Evolutionary conservation across 1,140 invertebrate species (phyloP), one percentile per base, ranked within the genome.

Genomic region (Psix sp.): DNA sequence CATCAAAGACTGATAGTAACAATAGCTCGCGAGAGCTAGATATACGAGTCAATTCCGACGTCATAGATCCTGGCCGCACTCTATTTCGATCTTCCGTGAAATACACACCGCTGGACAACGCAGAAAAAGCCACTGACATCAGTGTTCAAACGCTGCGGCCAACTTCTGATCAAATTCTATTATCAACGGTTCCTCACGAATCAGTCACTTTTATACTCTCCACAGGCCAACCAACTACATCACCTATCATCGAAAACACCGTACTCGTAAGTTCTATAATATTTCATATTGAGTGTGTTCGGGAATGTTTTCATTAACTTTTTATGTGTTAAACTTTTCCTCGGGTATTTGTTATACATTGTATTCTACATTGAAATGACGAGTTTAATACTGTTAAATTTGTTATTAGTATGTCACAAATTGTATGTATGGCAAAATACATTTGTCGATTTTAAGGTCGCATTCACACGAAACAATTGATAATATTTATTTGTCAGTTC

Each of bases 101-200:
- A 29, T 14, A 21, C n/a, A 15, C 29, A 63, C 21, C 11, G 52
- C 5, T 38, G 17, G 39, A 48, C 26, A 33, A 21, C 40, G 33
- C 7, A 5, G 17, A 26, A 21, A 38, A 52, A 42, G 7, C 9
- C 36, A 11, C 20, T 16, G 20, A 33, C 14, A 40, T 63, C 38
- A 49, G 40, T 60, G 40, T 63, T 46, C 40, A 52, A 36, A 33
- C 46, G 17, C 40, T 42, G 36, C 39, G 11, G 7, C 54, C 42
- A 74, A 51, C 39, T 35, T 60, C 26, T 31, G 56, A 60, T 63
- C 52, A 46, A 67, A 52, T 62, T 57, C 51, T 60, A 73, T 71
- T 66, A 26, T 60, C 51, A 62, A 74, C 70, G 38, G 40, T 63
- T 39, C 35, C 24, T 15, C 15, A n/a, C 11, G 33, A 67, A 13